Evolutionary conservation across 2,797 vertebrate genomes (phyloP), one percentile per base, ranked within the genome.

Genomic region (Smutsia temminckii): DNA sequence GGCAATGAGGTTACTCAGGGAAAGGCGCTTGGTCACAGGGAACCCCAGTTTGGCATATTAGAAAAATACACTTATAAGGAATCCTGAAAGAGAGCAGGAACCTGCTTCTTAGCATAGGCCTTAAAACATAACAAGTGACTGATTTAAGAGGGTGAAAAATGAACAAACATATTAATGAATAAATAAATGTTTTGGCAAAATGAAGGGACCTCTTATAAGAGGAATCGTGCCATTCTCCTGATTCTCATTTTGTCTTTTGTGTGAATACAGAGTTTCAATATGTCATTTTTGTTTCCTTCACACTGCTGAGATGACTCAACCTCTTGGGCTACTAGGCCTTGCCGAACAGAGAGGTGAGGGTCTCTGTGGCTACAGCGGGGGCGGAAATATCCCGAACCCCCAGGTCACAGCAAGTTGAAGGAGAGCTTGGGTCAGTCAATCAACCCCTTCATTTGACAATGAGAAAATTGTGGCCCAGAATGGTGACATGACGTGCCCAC

Each of bases 71-170:
- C 46, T 79, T 86, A 37, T 81, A 85, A 93, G 64, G 53, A 78
- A 79, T 72, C 29, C 74, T 63, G 63, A 91, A 74, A 86, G 29
- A 88, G 29, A 34, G 23, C 17, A 78, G 51, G 34, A 51, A 74
- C 10, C 61, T 59, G 8, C 55, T 66, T 88, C 37, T 89, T 34
- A 91, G 61, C 63, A 86, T 12, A 79, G 27, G 42, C 66, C 78
- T 92, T 72, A 63, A 85, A 81, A 77, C 16, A 75, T 37, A 61
- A 46, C 27, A 34, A 55, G 37, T 23, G 63, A 85, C 71, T 81
- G 51, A 96, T 74, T 78, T 79, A 85, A 88, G 85, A 80, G 27
- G n/a, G 77, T 90, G 34, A 93, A 80, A 92, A 87, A 91, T n/a
- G 75, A 94, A 71, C 18, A 29, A 9, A 61, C 53, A 71, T 46